Evolutionary conservation across 2,797 vertebrate genomes (phyloP), one percentile per base, ranked within the genome.

Genomic region (Rhyacichthys aspro): DNA sequence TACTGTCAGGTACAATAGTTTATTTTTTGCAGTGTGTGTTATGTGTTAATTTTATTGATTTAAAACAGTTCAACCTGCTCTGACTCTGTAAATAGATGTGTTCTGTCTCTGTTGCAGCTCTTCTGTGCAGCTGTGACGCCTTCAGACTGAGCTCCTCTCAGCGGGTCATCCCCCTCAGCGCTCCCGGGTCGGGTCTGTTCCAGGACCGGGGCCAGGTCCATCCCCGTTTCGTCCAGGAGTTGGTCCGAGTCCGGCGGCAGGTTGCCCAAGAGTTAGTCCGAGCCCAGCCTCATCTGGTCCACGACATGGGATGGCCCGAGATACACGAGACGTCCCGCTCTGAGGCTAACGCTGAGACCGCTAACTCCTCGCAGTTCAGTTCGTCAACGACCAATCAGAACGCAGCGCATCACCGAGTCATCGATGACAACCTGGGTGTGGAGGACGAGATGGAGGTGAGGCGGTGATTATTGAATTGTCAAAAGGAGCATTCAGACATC

Each of bases 361-460:
- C 17, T 0, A 85, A 84, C 66, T 48, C 65, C 32, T 78, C 84
- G 0, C 63, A 76, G 55, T 0, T 52, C 5, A 17, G 57, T 0
- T 8, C 59, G 0, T 3, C 64, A 1, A 11, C 57, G 1, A 39
- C 5, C 0, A 6, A 11, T 17, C 81, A 65, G 72, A 67, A 59
- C 0, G 16, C 1, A 53, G 57, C 46, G 18, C 44, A 43, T 54
- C 59, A 1, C 0, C 42, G 44, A 0, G 46, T 49, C 11, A 18
- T 57, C 38, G 78, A 81, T 0, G 79, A 81, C 15, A 69, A 71
- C 47, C 15, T 60, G 11, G 70, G 79, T 2, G 67, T 83, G 56
- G 70, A 78, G 4, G 86, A 90, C 0, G 84, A 86, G 43, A 86
- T 88, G 86, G 83, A 88, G 85, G 88, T 88, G 69, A 82, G 63